A percentile compares a stretch with the other conserved stretches of the same genome.
These are phyloP conservation scores for Sipha maydis DNA, from an alignment of 2,888 invertebrate genomes.

Conservation along the genomic window DNA sequence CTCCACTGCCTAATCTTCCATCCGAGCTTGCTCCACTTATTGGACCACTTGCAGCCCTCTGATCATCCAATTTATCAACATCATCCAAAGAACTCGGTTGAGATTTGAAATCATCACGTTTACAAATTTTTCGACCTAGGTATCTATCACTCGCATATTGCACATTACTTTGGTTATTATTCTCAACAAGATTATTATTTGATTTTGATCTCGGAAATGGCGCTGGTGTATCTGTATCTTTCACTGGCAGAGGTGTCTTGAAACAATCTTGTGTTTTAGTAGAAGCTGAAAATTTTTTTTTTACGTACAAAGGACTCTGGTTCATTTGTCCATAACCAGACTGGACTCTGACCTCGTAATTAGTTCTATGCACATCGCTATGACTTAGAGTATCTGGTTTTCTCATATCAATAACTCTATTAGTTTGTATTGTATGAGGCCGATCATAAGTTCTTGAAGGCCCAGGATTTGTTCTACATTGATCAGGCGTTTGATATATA, in stretches of 20 bases:
- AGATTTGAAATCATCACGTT: constrained; percentile 59
- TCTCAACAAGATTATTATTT: constrained; percentile 46
- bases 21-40: constrained; percentile 72
- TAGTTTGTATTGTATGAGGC: constrained; percentile 58
- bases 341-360: constrained; percentile 64
- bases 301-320: constrained; percentile 50
- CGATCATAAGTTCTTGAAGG: constrained; percentile 41
- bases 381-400: constrained; percentile 50
- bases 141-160: constrained; percentile 57
- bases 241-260: constrained; percentile 44
- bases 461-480: constrained; percentile 37
- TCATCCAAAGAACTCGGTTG: constrained; percentile 60
- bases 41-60: constrained; percentile 59
- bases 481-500: constrained; percentile 51
- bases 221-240: neutral
- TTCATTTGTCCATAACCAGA: constrained; percentile 54
- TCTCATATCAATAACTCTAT: constrained; percentile 53
- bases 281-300: constrained; percentile 36
- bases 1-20: constrained; percentile 75
- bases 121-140: constrained; percentile 45
- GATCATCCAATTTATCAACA: constrained; percentile 49
- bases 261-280: constrained; percentile 44
- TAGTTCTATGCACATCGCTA: constrained; percentile 62
- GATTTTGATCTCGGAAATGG: constrained; percentile 54
- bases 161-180: constrained; percentile 30